Percentiles rank a stretch among this genome's conserved stretches.
Evolutionary conservation across 2,888 invertebrate genomes (phyloP).

Genomic region (Rhorus exstirpatorius): DNA sequence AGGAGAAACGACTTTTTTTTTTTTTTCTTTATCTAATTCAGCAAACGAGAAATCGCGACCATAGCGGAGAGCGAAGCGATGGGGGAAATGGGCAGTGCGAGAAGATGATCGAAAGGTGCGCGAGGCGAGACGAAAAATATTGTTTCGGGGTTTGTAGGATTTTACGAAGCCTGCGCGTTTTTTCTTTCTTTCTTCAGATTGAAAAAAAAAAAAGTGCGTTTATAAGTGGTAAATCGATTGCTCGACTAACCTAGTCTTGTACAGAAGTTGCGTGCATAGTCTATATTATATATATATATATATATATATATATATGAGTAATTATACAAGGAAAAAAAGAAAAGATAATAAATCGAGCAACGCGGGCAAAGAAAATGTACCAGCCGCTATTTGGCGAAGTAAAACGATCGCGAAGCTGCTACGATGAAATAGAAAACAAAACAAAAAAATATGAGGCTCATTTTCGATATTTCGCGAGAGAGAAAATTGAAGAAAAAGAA

Average conservation of each 20-base stretch:
- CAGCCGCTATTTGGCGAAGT: conserved; percentile 72
- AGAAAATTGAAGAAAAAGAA: not conserved
- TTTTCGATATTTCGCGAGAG: not conserved
- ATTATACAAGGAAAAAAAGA: conserved; percentile 45
- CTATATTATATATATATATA: conserved; percentile 72
- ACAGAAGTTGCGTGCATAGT: conserved; percentile 83
- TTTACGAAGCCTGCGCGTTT: not conserved
- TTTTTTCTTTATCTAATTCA: conserved; percentile 54
- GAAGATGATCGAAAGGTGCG: conserved; percentile 5
- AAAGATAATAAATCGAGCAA: conserved; percentile 54
- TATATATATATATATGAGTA: conserved; percentile 48
- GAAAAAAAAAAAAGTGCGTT: conserved; percentile 44
- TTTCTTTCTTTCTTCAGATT: conserved; percentile 37
- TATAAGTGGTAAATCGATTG: conserved; percentile 78
- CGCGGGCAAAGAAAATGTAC: conserved; percentile 32
- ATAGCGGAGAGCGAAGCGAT: conserved; percentile 19
- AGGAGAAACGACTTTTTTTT: conserved; percentile 64
- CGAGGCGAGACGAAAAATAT: not conserved
- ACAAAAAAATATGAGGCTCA: no score
- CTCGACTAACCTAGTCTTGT: conserved; percentile 85
- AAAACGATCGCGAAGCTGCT: conserved; percentile 28
- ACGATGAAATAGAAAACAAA: not conserved
- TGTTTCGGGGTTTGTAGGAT: not conserved
- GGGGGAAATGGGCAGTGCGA: conserved; percentile 17
- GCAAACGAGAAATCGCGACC: conserved; percentile 65